A percentile compares a stretch with the other conserved stretches of the same genome.
Conservation (phyloP, 1,140 invertebrate species). For the Lordiphosa stackelbergi region DNA sequence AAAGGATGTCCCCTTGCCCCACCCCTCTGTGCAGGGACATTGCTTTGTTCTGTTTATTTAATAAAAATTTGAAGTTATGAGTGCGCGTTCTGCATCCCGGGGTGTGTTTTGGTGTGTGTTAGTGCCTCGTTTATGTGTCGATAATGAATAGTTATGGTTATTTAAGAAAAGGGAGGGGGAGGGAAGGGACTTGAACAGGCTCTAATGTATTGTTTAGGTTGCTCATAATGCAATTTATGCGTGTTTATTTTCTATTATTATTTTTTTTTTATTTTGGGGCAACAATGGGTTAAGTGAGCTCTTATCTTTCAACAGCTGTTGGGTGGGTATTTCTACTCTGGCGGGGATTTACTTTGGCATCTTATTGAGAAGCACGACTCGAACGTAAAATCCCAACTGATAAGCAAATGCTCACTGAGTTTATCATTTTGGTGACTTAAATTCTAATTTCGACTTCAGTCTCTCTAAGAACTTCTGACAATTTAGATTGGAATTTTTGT, state of each 20-base stretch:
- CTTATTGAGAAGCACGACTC: slow-evolving; percentile 12
- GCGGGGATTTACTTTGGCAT: slow-evolving; percentile 37
- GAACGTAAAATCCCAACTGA: slow-evolving; percentile 31
- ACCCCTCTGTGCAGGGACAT: slow-evolving; percentile 45
- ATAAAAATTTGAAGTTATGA: slow-evolving; percentile 74
- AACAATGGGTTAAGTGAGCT: slow-evolving; percentile 49
- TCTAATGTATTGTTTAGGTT: slow-evolving; percentile 56
- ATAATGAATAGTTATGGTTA: slow-evolving; percentile 76
- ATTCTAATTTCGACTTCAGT: slow-evolving; percentile 2
- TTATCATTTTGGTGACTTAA: slow-evolving; percentile 5
- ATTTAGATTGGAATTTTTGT: background rate
- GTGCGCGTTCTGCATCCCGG: slow-evolving; percentile 21
- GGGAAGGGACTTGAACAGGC: slow-evolving; percentile 13
- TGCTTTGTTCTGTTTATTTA: slow-evolving; percentile 68
- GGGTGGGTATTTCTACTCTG: slow-evolving; percentile 7
- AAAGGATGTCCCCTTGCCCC: slow-evolving; percentile 44
- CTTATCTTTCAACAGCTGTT: slow-evolving; percentile 8
- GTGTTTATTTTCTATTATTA: slow-evolving; percentile 50
- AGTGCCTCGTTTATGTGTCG: slow-evolving; percentile 59
- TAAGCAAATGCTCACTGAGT: slow-evolving; percentile 22
- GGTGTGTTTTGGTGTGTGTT: slow-evolving; percentile 11
- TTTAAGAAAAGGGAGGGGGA: slow-evolving; percentile 26
- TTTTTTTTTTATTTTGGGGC: slow-evolving; percentile 11
- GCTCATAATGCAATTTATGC: slow-evolving; percentile 71
- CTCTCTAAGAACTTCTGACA: background rate